phyloP scores from a whole-genome alignment of 2,888 invertebrate genomes.

The Ptychoptera contaminata region DNA sequence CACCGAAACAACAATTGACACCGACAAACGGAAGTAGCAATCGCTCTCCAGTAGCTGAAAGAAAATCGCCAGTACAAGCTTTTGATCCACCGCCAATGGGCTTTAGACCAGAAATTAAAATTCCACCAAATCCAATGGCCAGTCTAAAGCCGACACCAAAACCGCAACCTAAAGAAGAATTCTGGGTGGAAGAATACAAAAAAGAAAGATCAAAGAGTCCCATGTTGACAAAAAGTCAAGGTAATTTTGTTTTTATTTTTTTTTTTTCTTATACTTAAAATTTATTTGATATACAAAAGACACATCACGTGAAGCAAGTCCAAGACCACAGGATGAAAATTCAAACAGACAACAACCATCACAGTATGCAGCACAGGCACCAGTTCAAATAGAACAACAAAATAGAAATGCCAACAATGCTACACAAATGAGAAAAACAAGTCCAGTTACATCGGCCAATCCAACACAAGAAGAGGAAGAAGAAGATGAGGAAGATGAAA shows the following conservation, averaged over 20 bases:
- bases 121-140: slow-evolving; percentile 56
- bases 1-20: slow-evolving; percentile 11
- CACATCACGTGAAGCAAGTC: slow-evolving; percentile 5
- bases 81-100: slow-evolving; percentile 35
- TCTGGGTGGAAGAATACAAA: slow-evolving; percentile 38
- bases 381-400: too few relatives aligned
- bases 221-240: slow-evolving; percentile 25
- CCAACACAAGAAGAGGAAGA: too few relatives aligned
- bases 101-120: slow-evolving; percentile 56
- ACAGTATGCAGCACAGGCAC: slow-evolving; percentile 10
- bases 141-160: slow-evolving; percentile 51
- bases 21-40: slow-evolving; percentile 33
- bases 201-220: slow-evolving; percentile 34
- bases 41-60: slow-evolving; percentile 27
- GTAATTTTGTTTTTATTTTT: background rate
- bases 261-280: too few relatives aligned
- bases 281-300: too few relatives aligned
- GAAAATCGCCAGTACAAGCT: slow-evolving; percentile 32
- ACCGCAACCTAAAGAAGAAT: slow-evolving; percentile 46
- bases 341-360: slow-evolving; percentile 15
- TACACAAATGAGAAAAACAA: too few relatives aligned
- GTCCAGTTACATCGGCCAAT: too few relatives aligned
- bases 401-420: too few relatives aligned
- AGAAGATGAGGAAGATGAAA: too few relatives aligned
- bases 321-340: slow-evolving; percentile 15